Evolutionary conservation across 2,888 invertebrate genomes (phyloP), one percentile per base, ranked within the genome.

Genomic region (Junonia oenone): DNA sequence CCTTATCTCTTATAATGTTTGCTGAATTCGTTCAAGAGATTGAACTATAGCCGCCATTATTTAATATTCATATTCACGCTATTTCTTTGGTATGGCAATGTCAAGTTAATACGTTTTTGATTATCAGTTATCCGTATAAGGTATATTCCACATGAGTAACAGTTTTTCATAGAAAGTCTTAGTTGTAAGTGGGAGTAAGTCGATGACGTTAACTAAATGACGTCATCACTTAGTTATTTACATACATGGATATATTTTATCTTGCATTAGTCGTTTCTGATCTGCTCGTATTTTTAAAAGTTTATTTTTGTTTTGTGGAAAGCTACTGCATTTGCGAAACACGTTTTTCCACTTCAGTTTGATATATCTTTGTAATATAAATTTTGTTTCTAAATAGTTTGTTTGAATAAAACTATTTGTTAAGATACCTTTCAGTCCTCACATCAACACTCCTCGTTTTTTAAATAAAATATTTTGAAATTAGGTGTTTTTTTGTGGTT

Each of bases 1-100:
- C 15, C 38, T 45, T 53, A 53, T 53, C 47, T 31, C n/a, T 22
- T 47, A 29, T 27, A 49, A 45, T 45, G 35, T 46, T 51, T 40
- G 17, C 46, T 33, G 11, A 33, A 51, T 14, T 45, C 45, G 33
- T 35, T 45, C 19, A 45, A 26, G 13, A 33, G 22, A 22, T 26
- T 35, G 6, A 51, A 33, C 22, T 45, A 43, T 37, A 38, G 45
- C 43, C 33, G 43, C 15, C n/a, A n/a, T n/a, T n/a, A n/a, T n/a
- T n/a, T n/a, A n/a, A n/a, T n/a, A n/a, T n/a, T n/a, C n/a, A n/a
- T 22, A 3, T 22, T 22, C 22, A 22, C 22, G 22, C 22, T 5
- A 22, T 35, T 35, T 35, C 35, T 35, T 48, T 14, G 14, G 14
- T n/a, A 26, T 22, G 48, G 22, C 11, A 48, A 35, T 48, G 33